Evolutionary conservation across 2,113 vertebrate species (phyloP).

Genomic region (Arenaria interpres): DNA sequence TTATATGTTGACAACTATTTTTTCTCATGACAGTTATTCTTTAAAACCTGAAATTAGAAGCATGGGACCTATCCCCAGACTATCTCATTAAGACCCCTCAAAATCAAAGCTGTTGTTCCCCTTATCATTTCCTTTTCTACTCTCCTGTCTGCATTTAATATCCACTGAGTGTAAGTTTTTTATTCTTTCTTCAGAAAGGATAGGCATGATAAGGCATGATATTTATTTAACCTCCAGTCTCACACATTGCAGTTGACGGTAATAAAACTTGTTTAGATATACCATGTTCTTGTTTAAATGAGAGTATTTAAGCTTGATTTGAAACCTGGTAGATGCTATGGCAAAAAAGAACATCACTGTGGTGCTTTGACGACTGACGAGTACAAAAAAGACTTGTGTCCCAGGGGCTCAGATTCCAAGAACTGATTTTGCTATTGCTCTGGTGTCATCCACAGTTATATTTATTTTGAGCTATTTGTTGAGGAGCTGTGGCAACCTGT

Average conservation of each 20-base stretch:
- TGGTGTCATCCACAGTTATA: not conserved
- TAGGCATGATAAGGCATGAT: not conserved
- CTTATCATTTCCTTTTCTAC: not conserved
- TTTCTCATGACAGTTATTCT: not conserved
- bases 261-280: not conserved
- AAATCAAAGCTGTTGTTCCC: not conserved
- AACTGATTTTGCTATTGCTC: not conserved
- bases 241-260: not conserved
- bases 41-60: not conserved
- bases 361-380: not conserved
- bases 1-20: not conserved
- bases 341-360: fast-evolving
- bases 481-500: not conserved
- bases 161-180: not conserved
- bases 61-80: not conserved
- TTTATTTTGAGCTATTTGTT: not conserved
- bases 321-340: not conserved
- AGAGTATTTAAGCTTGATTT: not conserved
- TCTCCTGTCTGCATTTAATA: not conserved
- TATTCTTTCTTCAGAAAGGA: not conserved
- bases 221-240: not conserved
- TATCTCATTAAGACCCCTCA: not conserved
- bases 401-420: not conserved
- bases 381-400: not conserved
- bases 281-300: not conserved